Evolutionary conservation across 2,113 vertebrate genomes (phyloP), one percentile per base, ranked within the genome.

Genomic region (Pelecanus crispus): DNA sequence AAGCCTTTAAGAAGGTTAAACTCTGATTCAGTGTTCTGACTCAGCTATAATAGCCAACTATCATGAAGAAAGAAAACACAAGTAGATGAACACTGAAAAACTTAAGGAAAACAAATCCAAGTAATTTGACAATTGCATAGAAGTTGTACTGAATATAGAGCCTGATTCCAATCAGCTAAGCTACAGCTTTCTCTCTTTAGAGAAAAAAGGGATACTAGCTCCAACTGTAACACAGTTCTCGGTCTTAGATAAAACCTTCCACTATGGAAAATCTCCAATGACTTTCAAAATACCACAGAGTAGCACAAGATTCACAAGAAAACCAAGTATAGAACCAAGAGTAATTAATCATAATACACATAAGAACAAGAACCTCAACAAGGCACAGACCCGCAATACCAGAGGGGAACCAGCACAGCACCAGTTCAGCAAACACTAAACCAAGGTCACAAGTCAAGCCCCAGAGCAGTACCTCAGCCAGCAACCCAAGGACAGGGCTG

Each of bases 301-400:
- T 6, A 42, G 17, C 8, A 11, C 20, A 6, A 6, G 1, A 28
- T 10, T 4, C 26, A 17, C 11, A 29, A 38, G 6, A 34, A 65
- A 77, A 8, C 16, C 5, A n/a, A 45, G 8, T 2, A n/a, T 3
- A 1, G 6, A 74, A 10, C 9, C 8, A 44, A 22, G 2, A 49
- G 0, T 1, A 62, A 38, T 3, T 20, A 36, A 42, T 13, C 2
- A 6, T 1, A 49, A 13, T 1, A 6, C 2, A 9, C 2, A 5
- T 2, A 12, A 61, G 2, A 79, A n/a, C 8, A 28, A 66, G 16
- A 47, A 32, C 7, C 7, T 14, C 55, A 36, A 3, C 10, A 66
- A 42, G 7, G 4, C 18, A 19, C 24, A 83, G 4, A 10, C 10
- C 9, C 31, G 6, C 20, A 21, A 3, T 7, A 49, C 17, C n/a